Conservation (phyloP, 2,113 vertebrate species). For the human (Homo sapiens) region GRCh38 chr3:80797501-80798000, state of each 20-base stretch:
- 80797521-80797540: not conserved
- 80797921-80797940: not conserved
- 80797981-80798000: not conserved
- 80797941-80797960: not conserved
- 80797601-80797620: not conserved
- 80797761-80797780: not conserved
- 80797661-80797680: not conserved
- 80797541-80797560: not conserved
- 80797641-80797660: not conserved
- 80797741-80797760: not conserved
- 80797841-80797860: not conserved
- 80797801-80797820: not conserved
- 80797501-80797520: not conserved
- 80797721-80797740: not conserved
- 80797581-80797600: not conserved
- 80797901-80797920: not conserved
- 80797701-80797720: not conserved
- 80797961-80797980: not conserved
- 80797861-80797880: not conserved
- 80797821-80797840: not conserved
- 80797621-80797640: not conserved
- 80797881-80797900: not conserved
- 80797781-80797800: not conserved
- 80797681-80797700: not conserved
- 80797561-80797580: not conserved